Percentiles rank a stretch among this genome's conserved stretches.
These are phyloP conservation scores for Oxystoma pomonae DNA, from an alignment of 2,888 invertebrate genomes.

Conservation along the genomic window DNA sequence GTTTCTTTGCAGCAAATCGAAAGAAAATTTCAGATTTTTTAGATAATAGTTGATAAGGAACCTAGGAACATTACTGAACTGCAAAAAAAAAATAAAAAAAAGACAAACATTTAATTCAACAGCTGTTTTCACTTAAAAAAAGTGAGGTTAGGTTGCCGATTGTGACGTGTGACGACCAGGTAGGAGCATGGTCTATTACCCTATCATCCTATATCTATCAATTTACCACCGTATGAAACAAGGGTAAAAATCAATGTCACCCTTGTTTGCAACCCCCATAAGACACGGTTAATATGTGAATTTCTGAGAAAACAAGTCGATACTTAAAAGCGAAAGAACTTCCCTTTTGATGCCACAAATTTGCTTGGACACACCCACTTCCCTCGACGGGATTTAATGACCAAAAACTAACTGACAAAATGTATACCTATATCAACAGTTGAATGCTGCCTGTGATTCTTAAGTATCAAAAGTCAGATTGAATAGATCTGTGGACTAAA, in stretches of 20 bases:
- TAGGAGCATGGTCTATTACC: too few species aligned
- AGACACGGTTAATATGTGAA: constrained; percentile 7
- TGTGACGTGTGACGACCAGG: too few species aligned
- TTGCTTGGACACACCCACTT: constrained; percentile 25
- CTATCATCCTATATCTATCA: too few species aligned
- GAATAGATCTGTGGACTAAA: constrained; percentile 24
- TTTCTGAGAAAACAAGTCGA: neutral
- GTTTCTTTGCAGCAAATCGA: too few species aligned
- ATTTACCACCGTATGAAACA: constrained; percentile 28
- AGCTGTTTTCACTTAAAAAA: too few species aligned
- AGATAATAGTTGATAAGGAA: too few species aligned
- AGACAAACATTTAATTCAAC: too few species aligned
- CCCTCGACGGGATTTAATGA: constrained; percentile 21
- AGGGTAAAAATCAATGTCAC: constrained; percentile 31
- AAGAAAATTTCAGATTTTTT: too few species aligned
- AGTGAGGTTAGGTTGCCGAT: too few species aligned
- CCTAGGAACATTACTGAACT: too few species aligned
- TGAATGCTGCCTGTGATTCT: constrained; percentile 21
- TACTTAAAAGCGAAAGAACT: neutral
- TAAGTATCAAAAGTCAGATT: constrained; percentile 22
- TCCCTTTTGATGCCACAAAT: constrained; percentile 13
- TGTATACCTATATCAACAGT: constrained; percentile 18
- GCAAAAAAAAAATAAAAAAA: too few species aligned
- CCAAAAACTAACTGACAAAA: constrained; percentile 17
- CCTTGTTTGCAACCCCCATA: constrained; percentile 28